Evolutionary conservation across 2,888 invertebrate species (phyloP), one percentile per base, ranked within the genome.

Genomic region (Hanleya hanleyi): DNA sequence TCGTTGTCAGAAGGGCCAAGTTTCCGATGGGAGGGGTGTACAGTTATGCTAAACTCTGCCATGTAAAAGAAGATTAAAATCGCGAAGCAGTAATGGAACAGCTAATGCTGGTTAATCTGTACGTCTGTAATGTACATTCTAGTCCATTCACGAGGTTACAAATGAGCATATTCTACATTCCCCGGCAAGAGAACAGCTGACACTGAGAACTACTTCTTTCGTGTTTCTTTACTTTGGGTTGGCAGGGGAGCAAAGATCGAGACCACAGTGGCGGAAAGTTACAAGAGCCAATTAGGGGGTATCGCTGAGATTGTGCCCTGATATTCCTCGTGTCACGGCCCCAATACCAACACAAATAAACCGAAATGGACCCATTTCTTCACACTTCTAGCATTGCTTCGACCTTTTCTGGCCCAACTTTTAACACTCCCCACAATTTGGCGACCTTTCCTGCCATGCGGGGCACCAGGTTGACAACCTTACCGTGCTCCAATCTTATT

Each of bases 351-450:
- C 32, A 57, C 57, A 57, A 57, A 57, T 57, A 57, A 57, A 57
- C 57, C 29, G 57, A 29, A 57, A 57, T 57, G 32, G 57, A 32
- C 29, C 57, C 29, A 29, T 29, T 22, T 29, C 57, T 29, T 57
- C 29, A 29, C 57, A 57, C 57, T 29, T 26, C 57, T 26, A 57
- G 29, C 57, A 57, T 1, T 57, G 32, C 57, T 32, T 22, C 57
- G 57, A 57, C 57, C 57, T 57, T 57, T 57, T 32, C 26, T 57
- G 57, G 57, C 57, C 57, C 57, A 57, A 57, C 57, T 57, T 57
- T 57, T 57, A 57, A 57, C 57, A 57, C 57, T 57, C 57, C 29
- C 57, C 32, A 57, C 57, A 57, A 57, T 57, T 57, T 57, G 29
- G 22, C 57, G 57, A 57, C 57, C 57, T 57, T 57, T 57, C 26